A percentile compares a stretch with the other conserved stretches of the same genome.
phyloP scores from a whole-genome alignment of 2,113 vertebrate species.

The Pseudopodoces humilis region DNA sequence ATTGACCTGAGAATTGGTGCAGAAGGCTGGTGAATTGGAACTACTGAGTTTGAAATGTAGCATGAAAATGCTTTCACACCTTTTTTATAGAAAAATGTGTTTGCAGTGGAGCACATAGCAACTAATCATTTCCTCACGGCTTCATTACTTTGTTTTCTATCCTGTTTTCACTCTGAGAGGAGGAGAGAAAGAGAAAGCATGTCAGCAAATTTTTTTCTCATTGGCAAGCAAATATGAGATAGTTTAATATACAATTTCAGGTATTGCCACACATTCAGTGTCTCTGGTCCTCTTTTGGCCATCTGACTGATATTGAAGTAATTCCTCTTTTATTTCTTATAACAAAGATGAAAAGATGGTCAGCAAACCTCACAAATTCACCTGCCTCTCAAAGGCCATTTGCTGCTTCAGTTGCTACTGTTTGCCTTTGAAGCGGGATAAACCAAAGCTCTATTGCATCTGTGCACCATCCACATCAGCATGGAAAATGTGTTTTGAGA shows the following conservation, averaged over 20 bases:
- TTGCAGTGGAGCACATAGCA: neutral
- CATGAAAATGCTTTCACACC: neutral
- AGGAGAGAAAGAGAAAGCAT: neutral
- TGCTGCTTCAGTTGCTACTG: neutral
- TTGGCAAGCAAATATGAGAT: neutral
- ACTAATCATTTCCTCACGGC: neutral
- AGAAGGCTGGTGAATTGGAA: neutral
- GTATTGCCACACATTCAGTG: neutral
- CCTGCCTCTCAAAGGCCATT: neutral
- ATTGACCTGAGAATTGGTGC: constrained; percentile 21
- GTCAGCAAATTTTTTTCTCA: neutral
- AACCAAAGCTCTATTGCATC: neutral
- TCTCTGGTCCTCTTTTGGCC: neutral
- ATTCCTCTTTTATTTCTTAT: neutral
- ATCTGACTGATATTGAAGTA: neutral
- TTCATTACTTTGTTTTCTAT: neutral
- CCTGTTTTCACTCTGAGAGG: neutral
- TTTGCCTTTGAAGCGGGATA: constrained; percentile 28
- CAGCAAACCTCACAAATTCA: neutral
- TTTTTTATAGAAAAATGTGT: constrained; percentile 2
- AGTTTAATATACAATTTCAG: neutral
- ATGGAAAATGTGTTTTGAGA: neutral
- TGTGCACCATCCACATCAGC: neutral
- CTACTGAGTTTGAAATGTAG: constrained; percentile 3
- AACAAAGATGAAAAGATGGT: constrained; percentile 3